Conservation (phyloP, 2,113 vertebrate species). For the Gymnobelideus leadbeateri region DNA sequence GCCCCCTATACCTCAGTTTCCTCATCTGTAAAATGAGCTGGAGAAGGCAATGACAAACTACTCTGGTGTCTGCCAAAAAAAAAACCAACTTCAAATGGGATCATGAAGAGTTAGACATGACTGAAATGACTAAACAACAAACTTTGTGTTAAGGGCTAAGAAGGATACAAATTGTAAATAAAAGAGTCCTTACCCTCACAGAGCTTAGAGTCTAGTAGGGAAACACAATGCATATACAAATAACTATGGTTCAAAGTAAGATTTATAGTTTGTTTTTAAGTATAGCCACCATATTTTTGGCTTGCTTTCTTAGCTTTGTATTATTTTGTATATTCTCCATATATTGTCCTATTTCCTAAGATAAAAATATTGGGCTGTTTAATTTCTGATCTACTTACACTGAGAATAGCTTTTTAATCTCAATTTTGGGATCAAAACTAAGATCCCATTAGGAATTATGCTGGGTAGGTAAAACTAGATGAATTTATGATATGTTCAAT, state of each 20-base stretch:
- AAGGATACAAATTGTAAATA: not conserved
- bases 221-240: not conserved
- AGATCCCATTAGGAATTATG: not conserved
- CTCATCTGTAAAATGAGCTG: not conserved
- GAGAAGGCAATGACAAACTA: not conserved
- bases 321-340: not conserved
- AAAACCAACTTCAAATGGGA: not conserved
- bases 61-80: not conserved
- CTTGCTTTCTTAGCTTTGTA: not conserved
- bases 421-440: constrained; percentile 30
- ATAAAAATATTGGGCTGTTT: constrained; percentile 22
- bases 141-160: not conserved
- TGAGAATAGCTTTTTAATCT: constrained; percentile 27
- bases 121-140: not conserved
- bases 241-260: not conserved
- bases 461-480: not conserved
- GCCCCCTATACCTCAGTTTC: not conserved
- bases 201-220: not conserved
- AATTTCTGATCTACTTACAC: constrained; percentile 34
- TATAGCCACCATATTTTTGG: not conserved
- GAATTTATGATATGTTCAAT: not conserved
- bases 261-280: not conserved
- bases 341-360: constrained; percentile 25
- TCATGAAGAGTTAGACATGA: not conserved
- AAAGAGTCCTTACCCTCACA: not conserved